Evolutionary conservation across 2,888 invertebrate genomes (phyloP), one percentile per base, ranked within the genome.

Genomic region (Orthosia cruda): DNA sequence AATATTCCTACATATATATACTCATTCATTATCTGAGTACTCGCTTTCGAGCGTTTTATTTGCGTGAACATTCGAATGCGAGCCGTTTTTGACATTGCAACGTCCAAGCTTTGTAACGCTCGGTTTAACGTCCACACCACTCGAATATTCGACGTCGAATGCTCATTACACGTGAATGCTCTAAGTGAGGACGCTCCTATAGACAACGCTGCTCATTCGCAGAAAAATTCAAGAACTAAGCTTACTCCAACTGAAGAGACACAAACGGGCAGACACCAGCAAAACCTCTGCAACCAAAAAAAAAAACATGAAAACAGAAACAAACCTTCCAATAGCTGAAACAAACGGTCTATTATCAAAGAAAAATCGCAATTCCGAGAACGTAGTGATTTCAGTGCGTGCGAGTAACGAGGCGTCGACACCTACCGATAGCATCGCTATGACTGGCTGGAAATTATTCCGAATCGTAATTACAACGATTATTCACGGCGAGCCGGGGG

Each of bases 361-460:
- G 74, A 80, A 93, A 91, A 93, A 94, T 95, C 92, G 95, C 95
- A 92, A 94, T 95, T 95, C 89, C 93, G 90, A 88, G 87, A 89
- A 86, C 85, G 87, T 89, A 88, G 88, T 88, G 89, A 87, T 88
- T 88, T 85, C 84, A 85, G 89, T 93, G 94, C 96, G 96, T 96
- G 96, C 96, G 94, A 93, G 96, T 96, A 96, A 96, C 96, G 93
- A 96, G 95, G 94, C 96, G 96, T 96, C 96, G 94, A 96, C 96
- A 96, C 96, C 96, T 96, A 92, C 94, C 95, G 96, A 96, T 96
- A 96, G 92, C 94, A 96, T 96, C 96, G 96, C 96, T 96, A 96
- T 96, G 96, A 96, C 96, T 96, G 96, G 96, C 96, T 94, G 95
- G 96, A 96, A 96, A 96, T 96, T 96, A 96, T 96, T 96, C 96